Conservation (phyloP, 64 coral and sea anemone species). For the Actinia equina region DNA sequence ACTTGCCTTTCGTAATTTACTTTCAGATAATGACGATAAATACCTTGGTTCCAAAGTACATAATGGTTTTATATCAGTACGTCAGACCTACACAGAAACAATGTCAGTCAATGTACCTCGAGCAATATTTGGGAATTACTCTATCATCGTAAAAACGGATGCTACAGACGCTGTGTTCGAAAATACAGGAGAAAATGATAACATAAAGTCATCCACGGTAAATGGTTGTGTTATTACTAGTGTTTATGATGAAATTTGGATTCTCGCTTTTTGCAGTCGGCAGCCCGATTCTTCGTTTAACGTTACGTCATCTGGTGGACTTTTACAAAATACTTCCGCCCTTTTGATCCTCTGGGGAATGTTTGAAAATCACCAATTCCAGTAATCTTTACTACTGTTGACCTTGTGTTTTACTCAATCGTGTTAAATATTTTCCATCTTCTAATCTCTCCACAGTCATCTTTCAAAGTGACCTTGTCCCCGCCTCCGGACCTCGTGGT, state of each 20-base stretch:
- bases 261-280: background rate
- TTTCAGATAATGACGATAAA: conserved; percentile 3
- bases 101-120: conserved; percentile 48
- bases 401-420: too few relatives aligned
- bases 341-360: too few relatives aligned
- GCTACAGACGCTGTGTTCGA: conserved; percentile 62
- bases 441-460: conserved; percentile 5
- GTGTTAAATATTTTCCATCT: background rate
- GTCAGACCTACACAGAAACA: conserved; percentile 34
- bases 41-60: conserved; percentile 23
- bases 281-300: too few relatives aligned
- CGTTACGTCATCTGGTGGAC: too few relatives aligned
- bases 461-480: conserved; percentile 39
- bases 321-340: background rate
- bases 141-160: conserved; percentile 62
- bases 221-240: background rate
- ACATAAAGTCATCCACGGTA: conserved; percentile 40
- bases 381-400: too few relatives aligned
- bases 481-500: conserved; percentile 78
- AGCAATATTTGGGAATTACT: conserved; percentile 67
- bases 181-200: conserved; percentile 65
- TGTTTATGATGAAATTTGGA: background rate
- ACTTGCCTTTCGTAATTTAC: background rate
- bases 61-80: conserved; percentile 44
- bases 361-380: too few relatives aligned